Evolutionary conservation across 2,888 invertebrate species (phyloP), one percentile per base, ranked within the genome.

Genomic region (Andrena chrysosceles): DNA sequence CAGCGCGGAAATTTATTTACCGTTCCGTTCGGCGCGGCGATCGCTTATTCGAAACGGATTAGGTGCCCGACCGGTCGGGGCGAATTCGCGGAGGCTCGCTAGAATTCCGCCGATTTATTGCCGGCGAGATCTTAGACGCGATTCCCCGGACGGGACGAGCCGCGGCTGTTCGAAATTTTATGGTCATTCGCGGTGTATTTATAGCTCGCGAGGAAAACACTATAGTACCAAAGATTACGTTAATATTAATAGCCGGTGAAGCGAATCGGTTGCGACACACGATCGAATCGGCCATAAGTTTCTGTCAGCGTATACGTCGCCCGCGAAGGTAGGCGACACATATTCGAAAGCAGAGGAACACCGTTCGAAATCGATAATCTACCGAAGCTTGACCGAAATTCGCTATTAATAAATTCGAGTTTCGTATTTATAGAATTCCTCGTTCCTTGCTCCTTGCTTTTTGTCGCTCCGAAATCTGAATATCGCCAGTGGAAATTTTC

Each of bases 31-130:
- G 62, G 23, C 77, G 48, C 29, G 23, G 29, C 67, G 81, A 77
- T 83, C 69, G 29, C 82, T 78, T 77, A 70, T 54, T 48, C 77
- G 77, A 72, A 48, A 77, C 62, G 60, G 75, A 87, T 86, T 87
- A 80, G 75, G 85, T 77, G 62, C 77, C 68, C 85, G n/a, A 20
- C n/a, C 52, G 52, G 56, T 56, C 56, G n/a, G 16, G 80, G 48
- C 35, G 81, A 68, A 75, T 81, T 70, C 79, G 33, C 81, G 49
- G n/a, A 52, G 52, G 20, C 71, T 75, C 75, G 64, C 71, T 71
- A 68, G 71, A 26, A 72, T 76, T 59, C 71, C n/a, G 33, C 42
- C 75, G 67, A 83, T 83, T 83, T 83, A 83, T 81, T 76, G 33
- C 71, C 59, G 52, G 0, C 2, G 72, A 56, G 82, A 82, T 80